Base-by-base conservation (phyloP, 2,888 invertebrate species). In the Phengaris arion region DNA sequence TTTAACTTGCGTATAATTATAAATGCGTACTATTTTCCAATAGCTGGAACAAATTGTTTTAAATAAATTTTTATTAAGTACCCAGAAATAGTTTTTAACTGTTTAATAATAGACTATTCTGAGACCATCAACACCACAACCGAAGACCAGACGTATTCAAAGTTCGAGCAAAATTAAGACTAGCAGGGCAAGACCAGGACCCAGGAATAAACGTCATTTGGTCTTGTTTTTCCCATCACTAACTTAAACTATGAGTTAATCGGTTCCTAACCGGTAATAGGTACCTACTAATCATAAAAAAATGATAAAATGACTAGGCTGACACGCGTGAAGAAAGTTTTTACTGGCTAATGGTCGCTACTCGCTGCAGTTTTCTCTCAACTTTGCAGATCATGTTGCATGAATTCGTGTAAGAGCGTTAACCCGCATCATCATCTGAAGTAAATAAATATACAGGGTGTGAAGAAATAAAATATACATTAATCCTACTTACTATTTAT, bases 311-410 rank as follows among this genome's bases (percentile, higher is more conserved):
- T 64, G 64, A 45, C 64, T 64, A 64, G 45, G 70, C 48, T 15
- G 15, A 70, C 13, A 72, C 52, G 22, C 72, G 35, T 72, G 15
- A 52, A 72, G 72, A 72, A 72, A 72, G 72, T 54, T 72, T 52
- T 72, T 72, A 54, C 72, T 52, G 22, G 52, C 52, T 52, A 72
- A 52, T 72, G n/a, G 54, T 52, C 8, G 22, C 12, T 72, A 12
- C 72, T 52, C 3, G 22, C 12, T 72, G 22, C 72, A 72, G 70
- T 72, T 72, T 70, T 72, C 72, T 72, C 72, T 72, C 72, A 7
- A 72, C 15, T 51, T 70, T 22, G 70, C 70, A 70, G 48, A 70
- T 70, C 70, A 70, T 35, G 72, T 54, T 72, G 48, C 72, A 72
- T 72, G 13, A 64, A 64, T 64, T 64, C 45, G 15, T 64, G 13